phyloP scores from a whole-genome alignment of 2,797 vertebrate species.

The Chelon auratus region DNA sequence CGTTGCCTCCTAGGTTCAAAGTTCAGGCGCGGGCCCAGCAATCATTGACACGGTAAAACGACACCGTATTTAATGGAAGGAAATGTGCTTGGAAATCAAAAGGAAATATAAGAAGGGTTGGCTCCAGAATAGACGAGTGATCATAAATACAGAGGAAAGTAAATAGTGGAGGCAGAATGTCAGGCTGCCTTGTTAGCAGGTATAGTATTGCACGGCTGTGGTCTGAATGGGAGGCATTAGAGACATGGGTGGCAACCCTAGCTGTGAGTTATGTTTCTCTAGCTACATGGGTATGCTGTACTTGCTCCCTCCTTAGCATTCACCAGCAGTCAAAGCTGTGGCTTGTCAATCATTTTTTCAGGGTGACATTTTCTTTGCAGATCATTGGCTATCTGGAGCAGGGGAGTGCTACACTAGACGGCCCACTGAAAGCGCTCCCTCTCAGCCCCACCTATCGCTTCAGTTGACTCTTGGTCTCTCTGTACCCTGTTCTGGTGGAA shows the following conservation, averaged over 20 bases:
- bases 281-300: slow-evolving; percentile 58
- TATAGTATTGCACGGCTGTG: slow-evolving; percentile 78
- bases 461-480: slow-evolving; percentile 31
- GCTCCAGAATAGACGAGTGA: slow-evolving; percentile 63
- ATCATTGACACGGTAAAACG: slow-evolving; percentile 74
- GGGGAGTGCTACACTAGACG: slow-evolving; percentile 50
- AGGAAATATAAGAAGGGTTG: slow-evolving; percentile 55
- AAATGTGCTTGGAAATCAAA: slow-evolving; percentile 64
- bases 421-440: slow-evolving; percentile 40
- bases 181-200: slow-evolving; percentile 79
- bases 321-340: slow-evolving; percentile 61
- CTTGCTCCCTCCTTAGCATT: slow-evolving; percentile 64
- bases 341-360: slow-evolving; percentile 64
- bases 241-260: slow-evolving; percentile 75
- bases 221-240: slow-evolving; percentile 73
- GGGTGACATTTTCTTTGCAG: slow-evolving; percentile 56
- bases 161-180: slow-evolving; percentile 77
- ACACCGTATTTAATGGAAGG: slow-evolving; percentile 56
- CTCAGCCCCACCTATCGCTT: slow-evolving; percentile 37
- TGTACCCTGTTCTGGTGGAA: slow-evolving; percentile 38
- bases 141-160: slow-evolving; percentile 77
- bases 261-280: slow-evolving; percentile 72
- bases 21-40: slow-evolving; percentile 73
- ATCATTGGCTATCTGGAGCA: slow-evolving; percentile 51
- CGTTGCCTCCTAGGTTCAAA: slow-evolving; percentile 69